A percentile compares a stretch with the other conserved stretches of the same genome.
Conservation (phyloP, 1,140 invertebrate species). For the Sitodiplosis mosellana region DNA sequence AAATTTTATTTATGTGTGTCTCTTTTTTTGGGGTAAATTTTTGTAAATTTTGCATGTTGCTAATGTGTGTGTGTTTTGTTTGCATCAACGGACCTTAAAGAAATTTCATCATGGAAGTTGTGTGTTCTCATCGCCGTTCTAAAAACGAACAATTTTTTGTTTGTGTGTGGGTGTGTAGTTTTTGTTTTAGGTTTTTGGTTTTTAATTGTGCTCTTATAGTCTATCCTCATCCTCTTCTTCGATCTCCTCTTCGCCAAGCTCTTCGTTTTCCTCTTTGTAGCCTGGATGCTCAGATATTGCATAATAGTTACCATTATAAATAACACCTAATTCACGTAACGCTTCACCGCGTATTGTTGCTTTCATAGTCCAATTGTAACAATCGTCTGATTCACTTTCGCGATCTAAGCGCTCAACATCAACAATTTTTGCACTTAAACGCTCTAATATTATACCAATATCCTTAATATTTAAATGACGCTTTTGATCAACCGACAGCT, state of each 20-base stretch:
- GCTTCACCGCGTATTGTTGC: conserved; percentile 81
- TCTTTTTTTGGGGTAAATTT: too few relatives aligned
- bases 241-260: conserved; percentile 58
- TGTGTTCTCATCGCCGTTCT: too few relatives aligned
- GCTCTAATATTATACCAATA: conserved; percentile 83
- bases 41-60: too few relatives aligned
- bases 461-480: conserved; percentile 82
- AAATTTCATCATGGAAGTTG: too few relatives aligned
- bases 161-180: too few relatives aligned
- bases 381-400: conserved; percentile 77
- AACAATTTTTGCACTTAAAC: conserved; percentile 78
- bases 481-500: conserved; percentile 78
- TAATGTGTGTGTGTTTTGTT: too few relatives aligned
- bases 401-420: conserved; percentile 81
- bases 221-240: conserved; percentile 61
- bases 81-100: too few relatives aligned
- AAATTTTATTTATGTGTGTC: too few relatives aligned
- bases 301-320: conserved; percentile 91
- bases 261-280: conserved; percentile 72
- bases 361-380: conserved; percentile 88
- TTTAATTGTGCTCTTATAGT: conserved; percentile 34
- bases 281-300: conserved; percentile 85
- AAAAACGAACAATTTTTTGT: too few relatives aligned
- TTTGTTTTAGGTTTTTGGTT: too few relatives aligned
- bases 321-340: conserved; percentile 72